Evolutionary conservation across 1,140 invertebrate genomes (phyloP).

Genomic region (Drosophila ambigua): DNA sequence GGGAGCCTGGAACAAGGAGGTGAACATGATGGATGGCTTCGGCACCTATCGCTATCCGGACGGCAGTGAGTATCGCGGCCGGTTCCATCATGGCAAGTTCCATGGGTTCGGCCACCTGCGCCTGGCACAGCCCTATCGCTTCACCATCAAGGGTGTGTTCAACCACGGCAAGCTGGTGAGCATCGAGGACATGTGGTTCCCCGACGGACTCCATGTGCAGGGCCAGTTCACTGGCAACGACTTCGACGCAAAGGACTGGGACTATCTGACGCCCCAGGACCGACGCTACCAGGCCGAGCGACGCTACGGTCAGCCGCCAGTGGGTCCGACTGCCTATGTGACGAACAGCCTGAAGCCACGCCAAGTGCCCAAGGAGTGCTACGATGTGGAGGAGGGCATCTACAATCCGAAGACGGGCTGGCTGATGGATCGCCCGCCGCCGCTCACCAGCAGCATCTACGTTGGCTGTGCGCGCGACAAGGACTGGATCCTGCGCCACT

Average conservation of each 20-base stretch:
- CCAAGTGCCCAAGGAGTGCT: constrained; percentile 27
- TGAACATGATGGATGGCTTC: constrained; percentile 72
- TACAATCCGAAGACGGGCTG: constrained; percentile 48
- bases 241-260: constrained; percentile 51
- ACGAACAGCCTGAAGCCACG: constrained; percentile 43
- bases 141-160: constrained; percentile 69
- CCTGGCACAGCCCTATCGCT: constrained; percentile 55
- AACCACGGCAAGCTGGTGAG: constrained; percentile 42
- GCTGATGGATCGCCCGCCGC: constrained; percentile 43
- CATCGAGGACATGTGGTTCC: constrained; percentile 72
- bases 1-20: constrained; percentile 49
- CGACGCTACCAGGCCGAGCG: constrained; percentile 64
- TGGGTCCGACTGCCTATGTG: constrained; percentile 61
- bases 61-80: constrained; percentile 70
- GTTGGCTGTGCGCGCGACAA: constrained; percentile 51
- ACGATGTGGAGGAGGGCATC: constrained; percentile 65
- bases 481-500: constrained; percentile 53
- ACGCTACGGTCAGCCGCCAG: constrained; percentile 54
- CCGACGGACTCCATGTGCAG: constrained; percentile 58
- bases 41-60: constrained; percentile 72
- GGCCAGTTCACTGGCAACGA: constrained; percentile 33
- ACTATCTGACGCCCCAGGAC: constrained; percentile 58
- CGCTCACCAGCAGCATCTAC: constrained; percentile 38
- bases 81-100: constrained; percentile 57
- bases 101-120: constrained; percentile 66